A percentile compares a stretch with the other conserved stretches of the same genome.
phyloP scores from a whole-genome alignment of 2,797 vertebrate species.

The Rhabdomys pumilio region DNA sequence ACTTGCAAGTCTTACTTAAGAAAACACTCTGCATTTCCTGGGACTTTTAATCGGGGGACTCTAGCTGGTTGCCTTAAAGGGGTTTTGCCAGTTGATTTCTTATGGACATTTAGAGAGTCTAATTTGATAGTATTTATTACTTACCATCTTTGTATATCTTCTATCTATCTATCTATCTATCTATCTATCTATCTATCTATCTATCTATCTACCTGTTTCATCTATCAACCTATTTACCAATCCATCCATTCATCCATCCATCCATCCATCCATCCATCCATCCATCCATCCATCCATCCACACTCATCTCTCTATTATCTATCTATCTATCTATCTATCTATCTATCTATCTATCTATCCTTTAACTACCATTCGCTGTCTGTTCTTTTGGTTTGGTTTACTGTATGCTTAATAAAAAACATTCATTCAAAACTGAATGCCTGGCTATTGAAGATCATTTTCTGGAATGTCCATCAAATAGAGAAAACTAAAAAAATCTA shows the following conservation, averaged over 20 bases:
- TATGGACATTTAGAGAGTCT: not conserved
- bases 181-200: not conserved
- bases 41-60: not conserved
- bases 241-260: not conserved
- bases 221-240: not conserved
- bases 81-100: not conserved
- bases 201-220: not conserved
- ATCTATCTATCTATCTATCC: not conserved
- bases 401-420: not conserved
- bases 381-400: not conserved
- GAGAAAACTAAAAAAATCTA: not conserved
- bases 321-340: not conserved
- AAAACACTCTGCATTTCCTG: not conserved
- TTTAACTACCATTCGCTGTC: not conserved
- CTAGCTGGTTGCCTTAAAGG: not conserved
- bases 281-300: not conserved
- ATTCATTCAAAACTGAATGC: not conserved
- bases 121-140: not conserved
- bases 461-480: not conserved
- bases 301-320: not conserved
- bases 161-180: not conserved
- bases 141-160: not conserved
- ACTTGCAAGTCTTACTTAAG: not conserved
- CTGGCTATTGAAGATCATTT: not conserved
- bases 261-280: not conserved